Evolutionary conservation across 2,797 vertebrate species (phyloP), one percentile per base, ranked within the genome.

Genomic region (Petrocephalus schoutedeni): DNA sequence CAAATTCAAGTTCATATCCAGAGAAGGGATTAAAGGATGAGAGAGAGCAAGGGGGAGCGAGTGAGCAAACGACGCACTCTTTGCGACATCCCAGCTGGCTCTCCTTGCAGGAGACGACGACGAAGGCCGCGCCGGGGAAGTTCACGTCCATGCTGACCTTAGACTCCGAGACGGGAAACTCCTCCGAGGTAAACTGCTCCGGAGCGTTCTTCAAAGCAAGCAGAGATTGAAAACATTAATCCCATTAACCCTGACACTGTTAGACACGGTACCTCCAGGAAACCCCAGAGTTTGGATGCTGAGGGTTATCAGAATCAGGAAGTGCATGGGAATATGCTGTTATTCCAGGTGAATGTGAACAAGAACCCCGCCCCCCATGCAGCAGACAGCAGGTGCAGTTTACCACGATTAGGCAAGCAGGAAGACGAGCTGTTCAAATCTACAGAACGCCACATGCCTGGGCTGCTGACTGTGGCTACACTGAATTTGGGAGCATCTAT

Each of bases 101-200:
- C 93, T 99, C 98, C 93, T 98, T 99, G 93, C 98, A 99, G 91
- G 98, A 99, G 12, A 98, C 95, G 0, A 98, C 96, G 14, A 99
- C 98, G 91, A 99, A 99, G 0, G 98, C 98, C 0, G 98, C 98
- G 0, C 98, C 98, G 0, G 98, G 98, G 91, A 99, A 99, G 92
- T 97, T 98, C 88, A 99, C 97, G 54, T 99, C 98, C 98, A 99
- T 97, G 91, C 96, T 99, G 89, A 99, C 96, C 94, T 99, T 99
- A 82, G 98, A 99, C 93, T 99, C 98, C 0, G 97, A 96, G 89
- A 99, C 94, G 0, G 98, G 97, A 90, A 99, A 98, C 92, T 99
- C 98, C 93, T 99, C 98, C 0, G 97, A 98, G 2, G 97, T 97
- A 90, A 99, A 99, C 91, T 98, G 98, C 88, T 99, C 98, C 0